Evolutionary conservation across 2,113 vertebrate species (phyloP).

Genomic region (Nerophis lumbriciformis): DNA sequence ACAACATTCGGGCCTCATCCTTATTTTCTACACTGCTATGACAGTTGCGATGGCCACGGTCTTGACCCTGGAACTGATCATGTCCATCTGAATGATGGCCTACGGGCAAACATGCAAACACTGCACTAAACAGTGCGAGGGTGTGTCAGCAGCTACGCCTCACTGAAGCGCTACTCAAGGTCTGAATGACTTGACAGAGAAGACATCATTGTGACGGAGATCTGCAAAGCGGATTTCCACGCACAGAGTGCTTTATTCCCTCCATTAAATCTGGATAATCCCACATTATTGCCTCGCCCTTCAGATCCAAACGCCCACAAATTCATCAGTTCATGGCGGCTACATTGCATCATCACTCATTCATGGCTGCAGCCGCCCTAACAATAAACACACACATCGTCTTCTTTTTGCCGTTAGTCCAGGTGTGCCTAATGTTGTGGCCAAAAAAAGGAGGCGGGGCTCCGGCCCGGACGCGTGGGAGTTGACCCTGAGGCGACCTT

Average conservation of each 20-base stretch:
- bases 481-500: background rate
- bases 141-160: background rate
- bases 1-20: no score
- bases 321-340: conserved; percentile 60
- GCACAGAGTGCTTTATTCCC: conserved; percentile 51
- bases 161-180: background rate
- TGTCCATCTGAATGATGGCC: no score
- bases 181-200: background rate
- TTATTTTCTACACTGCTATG: no score
- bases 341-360: conserved; percentile 27
- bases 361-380: background rate
- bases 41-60: no score
- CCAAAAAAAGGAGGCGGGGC: background rate
- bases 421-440: no score
- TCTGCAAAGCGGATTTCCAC: conserved; percentile 56
- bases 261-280: conserved; percentile 63
- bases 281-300: conserved; percentile 47
- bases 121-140: no score
- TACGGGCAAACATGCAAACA: no score
- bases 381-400: no score
- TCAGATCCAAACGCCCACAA: conserved; percentile 42
- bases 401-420: no score
- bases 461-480: background rate
- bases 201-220: conserved; percentile 47
- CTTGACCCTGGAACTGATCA: no score